Percentiles rank a stretch among this genome's conserved stretches.
These are phyloP conservation scores for Synergus umbraculus DNA, from an alignment of 2,888 invertebrate species.

Conservation along the genomic window DNA sequence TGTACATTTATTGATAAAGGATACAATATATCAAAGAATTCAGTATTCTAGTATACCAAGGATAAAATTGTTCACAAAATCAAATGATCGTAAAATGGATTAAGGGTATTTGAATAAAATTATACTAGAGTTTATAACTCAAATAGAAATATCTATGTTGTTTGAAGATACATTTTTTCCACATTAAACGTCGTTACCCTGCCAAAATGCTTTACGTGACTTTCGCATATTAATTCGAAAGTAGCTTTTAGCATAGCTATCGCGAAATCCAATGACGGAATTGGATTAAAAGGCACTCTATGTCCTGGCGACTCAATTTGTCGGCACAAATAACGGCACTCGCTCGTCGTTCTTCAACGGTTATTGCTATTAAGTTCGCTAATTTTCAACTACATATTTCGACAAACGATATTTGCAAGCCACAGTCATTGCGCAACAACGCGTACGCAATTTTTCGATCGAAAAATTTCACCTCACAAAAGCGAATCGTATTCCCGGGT, in stretches of 20 bases:
- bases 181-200: background rate
- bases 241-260: conserved; percentile 48
- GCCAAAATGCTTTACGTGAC: background rate
- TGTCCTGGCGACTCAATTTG: conserved; percentile 65
- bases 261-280: conserved; percentile 65
- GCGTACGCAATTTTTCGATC: conserved; percentile 16
- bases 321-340: conserved; percentile 67
- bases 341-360: conserved; percentile 62
- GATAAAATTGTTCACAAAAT: background rate
- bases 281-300: conserved; percentile 70
- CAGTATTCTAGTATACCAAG: too few species aligned
- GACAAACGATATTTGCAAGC: conserved; percentile 67
- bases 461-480: background rate
- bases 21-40: too few species aligned
- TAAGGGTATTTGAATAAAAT: background rate
- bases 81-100: too few species aligned
- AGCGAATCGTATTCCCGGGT: background rate
- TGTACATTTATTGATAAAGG: background rate
- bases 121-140: background rate
- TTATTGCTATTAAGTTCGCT: conserved; percentile 66
- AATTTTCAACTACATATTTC: conserved; percentile 71
- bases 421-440: conserved; percentile 50
- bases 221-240: conserved; percentile 61
- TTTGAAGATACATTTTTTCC: background rate
- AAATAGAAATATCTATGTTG: background rate